Conservation (phyloP, 2,113 vertebrate species). For the Guaruba guarouba region DNA sequence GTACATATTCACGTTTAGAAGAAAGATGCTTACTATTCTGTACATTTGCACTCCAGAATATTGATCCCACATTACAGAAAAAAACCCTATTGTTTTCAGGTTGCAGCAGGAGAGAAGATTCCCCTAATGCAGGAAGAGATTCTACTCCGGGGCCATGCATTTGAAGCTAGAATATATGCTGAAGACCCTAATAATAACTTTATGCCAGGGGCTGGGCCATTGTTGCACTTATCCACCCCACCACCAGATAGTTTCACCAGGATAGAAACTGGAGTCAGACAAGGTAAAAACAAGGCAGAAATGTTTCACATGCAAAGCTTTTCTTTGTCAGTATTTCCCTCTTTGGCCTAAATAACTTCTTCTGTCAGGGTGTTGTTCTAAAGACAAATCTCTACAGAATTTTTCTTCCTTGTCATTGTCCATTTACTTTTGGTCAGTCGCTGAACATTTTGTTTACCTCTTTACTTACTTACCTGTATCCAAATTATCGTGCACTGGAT, state of each 20-base stretch:
- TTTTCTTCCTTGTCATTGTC: neutral
- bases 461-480: neutral
- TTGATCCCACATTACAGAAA: neutral
- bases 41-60: neutral
- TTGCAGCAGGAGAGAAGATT: slow-evolving; percentile 92
- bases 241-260: slow-evolving; percentile 78
- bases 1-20: neutral
- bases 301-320: neutral
- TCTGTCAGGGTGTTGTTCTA: neutral
- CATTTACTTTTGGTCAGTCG: neutral
- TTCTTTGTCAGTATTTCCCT: neutral
- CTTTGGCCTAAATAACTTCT: neutral
- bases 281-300: slow-evolving; percentile 78
- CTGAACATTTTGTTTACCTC: neutral
- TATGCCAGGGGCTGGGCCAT: slow-evolving; percentile 89
- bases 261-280: slow-evolving; percentile 93
- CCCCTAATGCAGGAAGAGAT: slow-evolving; percentile 92
- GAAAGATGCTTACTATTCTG: neutral
- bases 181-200: slow-evolving; percentile 93
- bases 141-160: slow-evolving; percentile 86
- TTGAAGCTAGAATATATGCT: slow-evolving; percentile 96
- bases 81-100: slow-evolving; percentile 65
- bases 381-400: neutral
- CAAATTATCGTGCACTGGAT: neutral
- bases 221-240: slow-evolving; percentile 91